Base-by-base conservation (phyloP, 2,797 vertebrate species). In the Falco columbarius region DNA sequence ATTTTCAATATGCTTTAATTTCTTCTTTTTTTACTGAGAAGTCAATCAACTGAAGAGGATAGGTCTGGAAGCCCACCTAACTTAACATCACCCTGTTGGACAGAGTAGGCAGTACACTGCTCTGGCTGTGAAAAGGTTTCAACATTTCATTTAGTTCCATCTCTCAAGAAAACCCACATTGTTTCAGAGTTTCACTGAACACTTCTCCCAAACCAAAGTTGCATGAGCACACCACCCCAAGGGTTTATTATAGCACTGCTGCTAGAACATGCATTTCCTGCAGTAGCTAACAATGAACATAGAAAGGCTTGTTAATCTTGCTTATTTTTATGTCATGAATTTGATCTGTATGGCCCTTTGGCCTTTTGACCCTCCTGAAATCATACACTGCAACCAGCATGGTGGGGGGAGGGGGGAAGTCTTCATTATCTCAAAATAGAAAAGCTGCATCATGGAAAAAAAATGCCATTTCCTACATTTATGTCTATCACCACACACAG, bases 281-380 rank as follows among this genome's bases (percentile, higher is more conserved):
- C 76, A 56, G 80, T 4, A 81, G n/a, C 73, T 46, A 81, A 19
- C 49, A 47, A 49, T 7, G n/a, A 26, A 67, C 0, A 0, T 0
- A 27, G 38, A 54, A 56, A 29, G 36, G 29, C 20, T 68, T 49
- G 36, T 38, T 71, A 17, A 44, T 36, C 36, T 6, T 24, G 3
- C 22, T 67, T 52, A 38, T 23, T 67, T 62, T 54, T 26, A 38
- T 26, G 46, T 52, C 59, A 70, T n/a, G 6, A 66, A 56, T 32
- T 66, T 46, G 32, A 51, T 36, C 71, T 21, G 1, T 8, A 4
- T 2, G 18, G 68, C 19, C 24, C 47, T 76, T 49, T 13, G 12
- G 32, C 34, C 51, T 29, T 42, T 22, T 42, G 34, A 36, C 44
- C 30, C 42, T 67, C 52, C 4, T 40, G 56, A 55, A 88, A 71